Base-by-base conservation (phyloP, 2,113 vertebrate genomes). In the Hymenochirus boettgeri region DNA sequence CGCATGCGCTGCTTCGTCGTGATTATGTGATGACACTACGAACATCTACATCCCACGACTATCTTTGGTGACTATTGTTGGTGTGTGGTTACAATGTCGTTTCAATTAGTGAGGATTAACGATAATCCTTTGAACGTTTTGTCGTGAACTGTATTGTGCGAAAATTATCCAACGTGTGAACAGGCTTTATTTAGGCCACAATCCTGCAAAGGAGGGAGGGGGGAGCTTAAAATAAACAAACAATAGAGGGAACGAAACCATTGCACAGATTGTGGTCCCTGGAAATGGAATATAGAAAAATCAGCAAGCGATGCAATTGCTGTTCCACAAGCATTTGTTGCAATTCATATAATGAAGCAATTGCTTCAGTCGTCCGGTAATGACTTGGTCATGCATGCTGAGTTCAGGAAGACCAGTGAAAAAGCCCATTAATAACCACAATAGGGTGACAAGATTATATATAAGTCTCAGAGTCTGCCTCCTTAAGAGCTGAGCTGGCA, bases 391-490 rank as follows among this genome's bases (percentile, higher is more conserved):
- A 82, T 81, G 79, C 73, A 69, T 85, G 73, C 72, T 85, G 77
- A 86, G 83, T 82, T 74, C 50, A 26, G 71, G 77, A 75, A 51
- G 57, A 6, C 10, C 72, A 80, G 82, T 76, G 76, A 82, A 83
- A 80, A 81, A 65, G 80, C 73, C 65, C 71, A 78, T 90, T n/a
- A n/a, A 81, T 73, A 77, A 59, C 65, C 76, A 80, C 72, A 78
- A 85, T 78, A 69, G 72, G 71, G 75, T 63, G 78, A 81, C 80
- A 85, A 79, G 71, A 74, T 71, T 78, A 83, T 74, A 82, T n/a
- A 80, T 72, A 77, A 74, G 83, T 84, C 85, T 84, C 66, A 73
- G 84, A 87, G 83, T 79, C 78, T 74, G 50, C 48, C 31, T 76
- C 72, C 80, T 86, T 79, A 77, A 72, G 77, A 81, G 75, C 82